Percentiles rank a stretch among this genome's conserved stretches.
Evolutionary conservation across 2,888 invertebrate species (phyloP).

Genomic region (Poecilus cupreus): DNA sequence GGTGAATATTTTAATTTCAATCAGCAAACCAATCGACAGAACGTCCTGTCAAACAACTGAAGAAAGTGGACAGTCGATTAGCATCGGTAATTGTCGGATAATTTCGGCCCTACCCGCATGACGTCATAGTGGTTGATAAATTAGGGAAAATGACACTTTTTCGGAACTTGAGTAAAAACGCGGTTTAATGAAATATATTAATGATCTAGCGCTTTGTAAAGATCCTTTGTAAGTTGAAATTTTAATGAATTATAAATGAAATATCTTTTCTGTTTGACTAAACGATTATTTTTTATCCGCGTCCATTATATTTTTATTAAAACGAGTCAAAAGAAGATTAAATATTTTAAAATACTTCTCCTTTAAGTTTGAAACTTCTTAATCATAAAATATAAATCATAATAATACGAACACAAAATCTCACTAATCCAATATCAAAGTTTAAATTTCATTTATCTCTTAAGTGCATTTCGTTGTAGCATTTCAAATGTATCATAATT

Average conservation of each 20-base stretch:
- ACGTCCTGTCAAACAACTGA: background rate
- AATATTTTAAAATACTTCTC: too few relatives aligned
- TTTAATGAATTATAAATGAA: constrained; percentile 1
- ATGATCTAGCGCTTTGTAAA: constrained; percentile 1
- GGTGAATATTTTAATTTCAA: constrained; percentile 44
- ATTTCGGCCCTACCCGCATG: constrained; percentile 10
- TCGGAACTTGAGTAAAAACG: background rate
- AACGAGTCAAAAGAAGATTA: too few relatives aligned
- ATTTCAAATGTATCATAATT: constrained; percentile 21
- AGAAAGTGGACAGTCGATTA: constrained; percentile 33
- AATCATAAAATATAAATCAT: constrained; percentile 24
- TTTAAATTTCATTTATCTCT: constrained; percentile 1
- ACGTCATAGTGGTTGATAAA: background rate
- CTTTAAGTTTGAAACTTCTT: background rate
- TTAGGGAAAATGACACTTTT: background rate
- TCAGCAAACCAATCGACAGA: constrained; percentile 17
- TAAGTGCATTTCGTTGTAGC: constrained; percentile 30
- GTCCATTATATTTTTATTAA: too few relatives aligned
- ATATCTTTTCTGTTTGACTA: background rate
- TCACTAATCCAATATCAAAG: constrained; percentile 13
- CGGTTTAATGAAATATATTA: background rate
- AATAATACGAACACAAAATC: constrained; percentile 17
- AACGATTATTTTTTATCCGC: too few relatives aligned
- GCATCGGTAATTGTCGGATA: constrained; percentile 19
- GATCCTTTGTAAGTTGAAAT: constrained; percentile 2